These are phyloP conservation scores for Pachypsylla venusta DNA, from an alignment of 1,140 invertebrate genomes.

Conservation along the genomic window DNA sequence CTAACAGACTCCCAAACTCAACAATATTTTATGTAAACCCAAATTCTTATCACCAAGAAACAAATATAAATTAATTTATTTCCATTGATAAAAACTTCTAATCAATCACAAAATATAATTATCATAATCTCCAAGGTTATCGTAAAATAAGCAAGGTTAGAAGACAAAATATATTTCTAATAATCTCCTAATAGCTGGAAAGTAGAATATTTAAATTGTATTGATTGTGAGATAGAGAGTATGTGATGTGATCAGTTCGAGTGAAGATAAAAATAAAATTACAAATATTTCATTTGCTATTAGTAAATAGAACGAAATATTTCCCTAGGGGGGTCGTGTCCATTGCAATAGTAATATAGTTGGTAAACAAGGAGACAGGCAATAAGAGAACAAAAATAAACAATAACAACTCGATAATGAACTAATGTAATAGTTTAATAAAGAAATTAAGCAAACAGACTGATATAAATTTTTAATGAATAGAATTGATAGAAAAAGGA, in stretches of 20 bases:
- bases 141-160: constrained; percentile 4
- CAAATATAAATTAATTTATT: too few relatives aligned
- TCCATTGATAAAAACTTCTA: too few relatives aligned
- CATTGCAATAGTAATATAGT: not conserved
- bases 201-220: too few relatives aligned
- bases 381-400: not conserved
- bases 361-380: not conserved
- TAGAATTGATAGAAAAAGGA: not conserved
- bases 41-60: too few relatives aligned
- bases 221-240: too few relatives aligned
- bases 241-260: too few relatives aligned
- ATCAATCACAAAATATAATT: too few relatives aligned
- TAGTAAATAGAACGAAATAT: not conserved
- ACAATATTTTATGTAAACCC: too few relatives aligned
- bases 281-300: too few relatives aligned
- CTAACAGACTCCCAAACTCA: too few relatives aligned
- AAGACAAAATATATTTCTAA: not conserved
- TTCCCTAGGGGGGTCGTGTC: constrained; percentile 1
- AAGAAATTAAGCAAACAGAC: constrained; percentile 5
- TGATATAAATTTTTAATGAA: not conserved
- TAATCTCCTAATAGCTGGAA: not conserved
- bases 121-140: constrained; percentile 8
- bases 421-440: too few relatives aligned
- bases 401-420: constrained; percentile 3
- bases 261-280: too few relatives aligned